Base-by-base conservation (phyloP, 2,797 vertebrate species). In the Eulemur coronatus region DNA sequence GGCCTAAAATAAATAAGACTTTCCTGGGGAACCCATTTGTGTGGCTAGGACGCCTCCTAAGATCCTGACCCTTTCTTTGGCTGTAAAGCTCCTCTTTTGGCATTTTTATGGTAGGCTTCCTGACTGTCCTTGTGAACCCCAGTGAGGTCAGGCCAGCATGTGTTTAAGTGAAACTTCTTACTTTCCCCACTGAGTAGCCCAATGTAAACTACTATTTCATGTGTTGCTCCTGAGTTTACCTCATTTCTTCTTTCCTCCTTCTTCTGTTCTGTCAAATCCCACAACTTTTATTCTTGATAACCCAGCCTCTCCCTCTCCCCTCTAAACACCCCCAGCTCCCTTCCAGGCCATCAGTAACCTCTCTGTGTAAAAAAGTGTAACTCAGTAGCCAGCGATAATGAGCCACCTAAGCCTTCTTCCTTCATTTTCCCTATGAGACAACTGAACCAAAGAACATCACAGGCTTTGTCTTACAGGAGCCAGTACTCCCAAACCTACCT, bases 31-130 rank as follows among this genome's bases (percentile, higher is more conserved):
- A 59, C 38, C 10, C 10, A 52, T 33, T 50, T 65, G 14, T 88
- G 73, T 48, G 18, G 52, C 70, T 43, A 79, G 15, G 33, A 91
- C 79, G 2, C 28, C 52, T 96, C n/a, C 52, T 59, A 46, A 81
- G 78, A 84, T 33, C 4, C 52, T 30, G 30, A 75, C 7, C n/a
- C 63, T 95, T 65, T 48, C 48, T 87, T 84, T 90, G 75, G 38
- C 35, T 75, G 52, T 72, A 57, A 65, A 28, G 20, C 48, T 70
- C 81, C 17, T 86, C 7, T 43, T 28, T 43, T 22, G 11, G 50
- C 35, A n/a, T 78, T 94, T 95, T 82, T 67, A 88, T 55, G 92
- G 59, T 50, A 33, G n/a, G 15, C 28, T 97, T 90, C 35, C 61
- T 88, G 18, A 48, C 24, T 76, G 22, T 57, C 24, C 46, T 75